A percentile compares a stretch with the other conserved stretches of the same genome.
phyloP scores from a whole-genome alignment of 2,888 invertebrate genomes.

The Heliconius erato region DNA sequence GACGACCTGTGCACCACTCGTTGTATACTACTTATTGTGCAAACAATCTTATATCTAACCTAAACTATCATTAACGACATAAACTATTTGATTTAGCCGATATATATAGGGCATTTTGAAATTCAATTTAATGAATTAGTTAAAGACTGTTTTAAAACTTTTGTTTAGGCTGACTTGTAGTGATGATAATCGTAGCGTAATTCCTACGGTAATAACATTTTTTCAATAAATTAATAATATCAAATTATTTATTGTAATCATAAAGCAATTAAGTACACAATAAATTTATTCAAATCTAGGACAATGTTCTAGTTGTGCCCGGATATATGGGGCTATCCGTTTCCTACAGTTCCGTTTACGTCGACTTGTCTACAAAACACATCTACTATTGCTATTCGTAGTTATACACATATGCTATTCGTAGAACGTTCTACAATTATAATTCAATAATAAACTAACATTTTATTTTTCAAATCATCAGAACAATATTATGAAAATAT shows the following conservation, averaged over 20 bases:
- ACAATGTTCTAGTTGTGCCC: constrained; percentile 22
- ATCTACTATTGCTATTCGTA: constrained; percentile 11
- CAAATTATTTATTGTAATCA: neutral
- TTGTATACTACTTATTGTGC: neutral
- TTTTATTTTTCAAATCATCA: constrained; percentile 5
- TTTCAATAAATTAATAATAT: neutral
- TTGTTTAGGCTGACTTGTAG: neutral
- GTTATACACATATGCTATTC: constrained; percentile 26
- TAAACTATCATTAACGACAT: neutral
- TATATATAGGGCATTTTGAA: neutral
- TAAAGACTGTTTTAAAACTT: neutral
- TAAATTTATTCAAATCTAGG: constrained; percentile 16
- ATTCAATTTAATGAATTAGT: neutral
- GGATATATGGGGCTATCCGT: constrained; percentile 33
- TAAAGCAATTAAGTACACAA: neutral
- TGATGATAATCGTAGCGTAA: neutral
- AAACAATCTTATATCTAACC: neutral
- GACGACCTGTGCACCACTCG: constrained; percentile 86
- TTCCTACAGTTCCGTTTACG: constrained; percentile 39
- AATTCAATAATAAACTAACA: constrained; percentile 35
- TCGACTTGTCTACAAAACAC: constrained; percentile 42
- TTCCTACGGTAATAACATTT: neutral
- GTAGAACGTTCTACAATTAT: constrained; percentile 31
- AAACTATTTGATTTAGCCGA: neutral
- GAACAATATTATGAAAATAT: constrained; percentile 33